A percentile compares a stretch with the other conserved stretches of the same genome.
Evolutionary conservation across 2,113 vertebrate genomes (phyloP).

Genomic region (Sceloporus undulatus): DNA sequence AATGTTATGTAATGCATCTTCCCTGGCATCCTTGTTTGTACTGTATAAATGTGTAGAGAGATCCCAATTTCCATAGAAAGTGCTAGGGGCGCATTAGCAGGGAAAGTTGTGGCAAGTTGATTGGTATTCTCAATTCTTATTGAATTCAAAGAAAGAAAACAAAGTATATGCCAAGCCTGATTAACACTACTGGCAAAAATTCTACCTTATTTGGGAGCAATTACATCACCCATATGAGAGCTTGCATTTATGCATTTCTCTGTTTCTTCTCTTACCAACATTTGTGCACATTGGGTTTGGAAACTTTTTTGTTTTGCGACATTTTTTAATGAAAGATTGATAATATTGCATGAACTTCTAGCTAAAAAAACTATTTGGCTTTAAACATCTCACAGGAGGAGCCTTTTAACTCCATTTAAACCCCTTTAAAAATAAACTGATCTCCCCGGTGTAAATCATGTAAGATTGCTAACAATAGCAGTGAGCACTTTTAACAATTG

Average conservation of each 20-base stretch:
- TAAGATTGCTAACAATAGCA: background rate
- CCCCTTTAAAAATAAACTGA: background rate
- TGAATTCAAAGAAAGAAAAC: constrained; percentile 27
- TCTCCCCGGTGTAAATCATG: constrained; percentile 31
- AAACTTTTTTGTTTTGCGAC: background rate
- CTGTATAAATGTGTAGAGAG: too few species aligned
- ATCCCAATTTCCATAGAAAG: background rate
- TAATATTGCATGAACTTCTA: constrained; percentile 27
- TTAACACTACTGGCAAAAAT: constrained; percentile 47
- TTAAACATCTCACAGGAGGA: constrained; percentile 26
- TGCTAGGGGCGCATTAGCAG: constrained; percentile 34
- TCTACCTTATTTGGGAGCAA: constrained; percentile 9
- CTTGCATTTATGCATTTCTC: background rate
- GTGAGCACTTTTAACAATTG: background rate
- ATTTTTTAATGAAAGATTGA: constrained; percentile 25
- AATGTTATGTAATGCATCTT: too few species aligned
- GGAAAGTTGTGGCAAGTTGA: background rate
- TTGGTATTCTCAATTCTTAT: constrained; percentile 33
- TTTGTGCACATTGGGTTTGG: constrained; percentile 2
- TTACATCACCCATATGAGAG: background rate
- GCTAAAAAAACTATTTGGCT: constrained; percentile 16
- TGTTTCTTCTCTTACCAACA: background rate
- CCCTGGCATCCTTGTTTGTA: too few species aligned
- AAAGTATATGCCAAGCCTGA: constrained; percentile 14
- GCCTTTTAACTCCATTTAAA: constrained; percentile 27